Percentiles rank a stretch among this genome's conserved stretches.
These are phyloP conservation scores for Pachymerium ferrugineum DNA, from an alignment of 2,888 invertebrate species.

Conservation along the genomic window DNA sequence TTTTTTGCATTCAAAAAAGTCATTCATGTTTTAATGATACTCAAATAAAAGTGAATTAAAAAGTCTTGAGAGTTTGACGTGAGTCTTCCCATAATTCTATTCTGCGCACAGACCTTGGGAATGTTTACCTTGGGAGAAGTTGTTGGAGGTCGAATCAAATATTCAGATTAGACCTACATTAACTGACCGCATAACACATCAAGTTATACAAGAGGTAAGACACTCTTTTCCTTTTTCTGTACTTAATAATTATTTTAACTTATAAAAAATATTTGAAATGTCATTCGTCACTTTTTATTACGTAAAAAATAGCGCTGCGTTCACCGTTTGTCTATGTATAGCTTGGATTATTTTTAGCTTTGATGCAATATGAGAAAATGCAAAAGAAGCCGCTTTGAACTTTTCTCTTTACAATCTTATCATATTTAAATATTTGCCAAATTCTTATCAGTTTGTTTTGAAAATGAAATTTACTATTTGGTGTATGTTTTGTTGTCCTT, in stretches of 20 bases:
- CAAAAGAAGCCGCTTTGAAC: not conserved
- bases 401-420: not conserved
- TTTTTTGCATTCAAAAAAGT: too few species aligned
- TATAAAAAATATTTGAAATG: not conserved
- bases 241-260: not conserved
- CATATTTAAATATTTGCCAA: not conserved
- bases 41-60: too few species aligned
- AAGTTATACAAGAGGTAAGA: slow-evolving; percentile 2
- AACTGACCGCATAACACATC: not conserved
- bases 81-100: not conserved
- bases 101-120: not conserved
- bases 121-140: slow-evolving; percentile 17
- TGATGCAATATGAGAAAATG: not conserved
- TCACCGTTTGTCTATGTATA: not conserved
- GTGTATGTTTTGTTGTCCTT: not conserved
- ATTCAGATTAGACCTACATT: not conserved
- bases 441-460: not conserved
- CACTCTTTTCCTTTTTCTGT: not conserved
- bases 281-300: not conserved
- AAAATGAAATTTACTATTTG: not conserved
- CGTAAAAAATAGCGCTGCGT: not conserved
- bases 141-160: slow-evolving; percentile 16
- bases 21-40: too few species aligned
- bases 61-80: too few species aligned
- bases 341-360: slow-evolving; percentile 7